Conservation (phyloP, 2,888 invertebrate species). For the Chironomus tentans region DNA sequence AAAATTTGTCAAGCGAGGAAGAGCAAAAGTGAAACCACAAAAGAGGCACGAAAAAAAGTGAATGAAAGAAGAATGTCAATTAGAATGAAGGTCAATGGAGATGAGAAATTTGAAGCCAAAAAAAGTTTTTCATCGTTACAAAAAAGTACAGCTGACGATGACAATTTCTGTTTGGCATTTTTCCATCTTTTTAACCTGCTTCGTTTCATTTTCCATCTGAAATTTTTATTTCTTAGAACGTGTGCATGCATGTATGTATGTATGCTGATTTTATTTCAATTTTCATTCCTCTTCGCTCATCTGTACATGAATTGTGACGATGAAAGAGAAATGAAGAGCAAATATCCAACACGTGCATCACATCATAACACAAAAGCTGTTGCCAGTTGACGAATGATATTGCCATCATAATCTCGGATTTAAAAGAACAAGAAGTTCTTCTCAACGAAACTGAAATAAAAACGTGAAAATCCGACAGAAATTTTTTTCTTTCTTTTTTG, state of each 20-base stretch:
- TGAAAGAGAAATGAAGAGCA: not conserved
- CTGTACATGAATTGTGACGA: not conserved
- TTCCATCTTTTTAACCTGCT: not conserved
- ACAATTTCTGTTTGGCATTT: not conserved
- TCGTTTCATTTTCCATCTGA: not conserved
- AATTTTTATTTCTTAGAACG: not conserved
- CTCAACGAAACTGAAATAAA: not conserved
- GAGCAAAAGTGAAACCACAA: not conserved
- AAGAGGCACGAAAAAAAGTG: not conserved
- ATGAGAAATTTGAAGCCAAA: not conserved
- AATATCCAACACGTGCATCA: too few species aligned
- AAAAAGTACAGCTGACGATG: not conserved
- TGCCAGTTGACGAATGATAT: too few species aligned
- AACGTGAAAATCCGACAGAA: too few species aligned
- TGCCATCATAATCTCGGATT: too few species aligned
- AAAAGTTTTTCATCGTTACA: not conserved
- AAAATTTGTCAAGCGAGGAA: too few species aligned
- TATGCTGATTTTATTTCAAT: not conserved
- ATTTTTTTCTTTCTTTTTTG: too few species aligned
- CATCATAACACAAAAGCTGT: too few species aligned
- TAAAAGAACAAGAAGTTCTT: too few species aligned
- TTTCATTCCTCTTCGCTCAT: not conserved
- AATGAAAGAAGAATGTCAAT: slow-evolving; percentile 2
- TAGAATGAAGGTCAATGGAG: not conserved
- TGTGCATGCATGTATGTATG: not conserved